Evolutionary conservation across 1,140 invertebrate genomes (phyloP), one percentile per base, ranked within the genome.

Genomic region (Pectinophora gossypiella): DNA sequence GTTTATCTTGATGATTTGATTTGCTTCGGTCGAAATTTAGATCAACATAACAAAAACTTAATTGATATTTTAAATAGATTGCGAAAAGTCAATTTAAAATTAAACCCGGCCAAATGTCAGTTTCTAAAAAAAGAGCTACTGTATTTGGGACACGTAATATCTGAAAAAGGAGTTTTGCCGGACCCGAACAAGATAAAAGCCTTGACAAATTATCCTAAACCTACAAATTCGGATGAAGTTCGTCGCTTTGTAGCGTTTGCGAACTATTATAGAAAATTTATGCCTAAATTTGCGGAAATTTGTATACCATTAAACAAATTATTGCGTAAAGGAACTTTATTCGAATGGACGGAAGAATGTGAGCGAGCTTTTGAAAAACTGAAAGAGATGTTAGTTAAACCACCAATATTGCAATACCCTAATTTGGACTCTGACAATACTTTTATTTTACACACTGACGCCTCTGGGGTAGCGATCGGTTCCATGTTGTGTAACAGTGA

Each of bases 231-330:
- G 10, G 68, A 68, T 51, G 45, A 67, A 9, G 42, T 70, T 15
- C 56, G 61, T 57, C 46, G 62, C 23, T 82, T 76, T 49, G 42
- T 84, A 10, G 75, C 69, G 6, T 56, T 83, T 21, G 42, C 48
- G 6, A 44, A 44, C 19, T 44, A 44, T 19, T 44, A 44, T 12
- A 19, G 19, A 44, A 10, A 19, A 3, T 44, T 44, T 44, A 44
- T 44, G 3, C 15, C 42, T 20, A 19, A 21, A 12, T 44, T 44
- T 21, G 42, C 42, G 5, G 9, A 19, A 20, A 44, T 44, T 20
- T 18, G 10, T 13, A 12, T 20, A 4, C 42, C 42, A 3, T 20
- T 44, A 13, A 44, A 44, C 12, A 4, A 9, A 21, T 19, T 44
- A 4, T 12, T 18, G 10, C 19, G 20, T 9, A 44, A 44, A 21